Conservation (phyloP, 1,140 invertebrate species). For the Agrypnia vestita region DNA sequence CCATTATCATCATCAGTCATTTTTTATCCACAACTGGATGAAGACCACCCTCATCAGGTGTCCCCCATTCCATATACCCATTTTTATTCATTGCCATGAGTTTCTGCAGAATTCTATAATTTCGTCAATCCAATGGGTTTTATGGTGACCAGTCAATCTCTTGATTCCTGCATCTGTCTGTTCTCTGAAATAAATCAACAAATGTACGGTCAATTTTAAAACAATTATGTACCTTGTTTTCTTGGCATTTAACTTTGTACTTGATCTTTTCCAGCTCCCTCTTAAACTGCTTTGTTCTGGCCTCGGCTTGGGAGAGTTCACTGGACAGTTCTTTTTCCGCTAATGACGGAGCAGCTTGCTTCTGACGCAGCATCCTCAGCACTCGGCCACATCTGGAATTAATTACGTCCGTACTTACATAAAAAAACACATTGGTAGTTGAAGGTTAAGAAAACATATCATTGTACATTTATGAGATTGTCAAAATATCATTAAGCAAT, state of each 20-base stretch:
- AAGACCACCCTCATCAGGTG: no score
- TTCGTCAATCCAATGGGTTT: no score
- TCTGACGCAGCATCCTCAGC: conserved; percentile 64
- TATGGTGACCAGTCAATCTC: no score
- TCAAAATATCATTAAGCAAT: no score
- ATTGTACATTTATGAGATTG: no score
- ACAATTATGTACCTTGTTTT: conserved; percentile 6
- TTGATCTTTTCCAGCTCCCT: conserved; percentile 64
- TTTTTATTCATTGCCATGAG: no score
- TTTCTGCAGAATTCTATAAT: no score
- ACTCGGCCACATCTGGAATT: conserved; percentile 65
- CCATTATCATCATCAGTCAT: no score
- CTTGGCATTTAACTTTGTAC: conserved; percentile 61
- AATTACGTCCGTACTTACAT: conserved; percentile 7
- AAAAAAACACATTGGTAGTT: background rate
- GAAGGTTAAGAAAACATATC: background rate
- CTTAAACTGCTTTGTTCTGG: conserved; percentile 62
- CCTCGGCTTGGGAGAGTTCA: conserved; percentile 62
- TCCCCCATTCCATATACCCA: no score
- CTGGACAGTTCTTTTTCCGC: conserved; percentile 65
- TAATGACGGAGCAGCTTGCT: conserved; percentile 63
- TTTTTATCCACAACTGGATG: no score
- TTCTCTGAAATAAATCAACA: no score
- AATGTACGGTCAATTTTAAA: background rate
- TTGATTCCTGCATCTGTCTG: no score